These are phyloP conservation scores for Gisinianus flammeolus DNA, from an alignment of 2,888 invertebrate genomes.

Conservation along the genomic window DNA sequence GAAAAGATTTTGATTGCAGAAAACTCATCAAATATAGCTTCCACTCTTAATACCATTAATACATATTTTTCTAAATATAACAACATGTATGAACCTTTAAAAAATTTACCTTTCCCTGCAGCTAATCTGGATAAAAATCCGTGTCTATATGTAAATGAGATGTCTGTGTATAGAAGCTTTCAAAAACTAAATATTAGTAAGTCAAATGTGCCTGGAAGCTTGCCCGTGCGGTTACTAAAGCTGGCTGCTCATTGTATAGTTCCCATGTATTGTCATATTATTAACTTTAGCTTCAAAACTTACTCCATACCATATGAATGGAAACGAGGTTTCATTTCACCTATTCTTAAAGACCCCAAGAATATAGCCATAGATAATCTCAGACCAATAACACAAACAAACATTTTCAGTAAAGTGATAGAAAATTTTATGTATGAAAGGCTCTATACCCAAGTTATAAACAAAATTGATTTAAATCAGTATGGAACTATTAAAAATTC, in stretches of 20 bases:
- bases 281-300: neutral
- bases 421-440: slow-evolving; percentile 17
- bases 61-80: too few relatives aligned
- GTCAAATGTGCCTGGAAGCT: too few relatives aligned
- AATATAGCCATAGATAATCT: neutral
- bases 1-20: too few relatives aligned
- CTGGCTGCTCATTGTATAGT: neutral
- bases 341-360: neutral
- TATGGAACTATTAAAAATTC: slow-evolving; percentile 6
- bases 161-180: too few relatives aligned
- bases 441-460: slow-evolving; percentile 11
- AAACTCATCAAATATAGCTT: too few relatives aligned
- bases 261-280: neutral
- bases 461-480: slow-evolving; percentile 5
- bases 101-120: too few relatives aligned
- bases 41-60: too few relatives aligned
- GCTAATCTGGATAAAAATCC: too few relatives aligned
- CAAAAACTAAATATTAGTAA: too few relatives aligned
- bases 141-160: too few relatives aligned
- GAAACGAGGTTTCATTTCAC: slow-evolving; percentile 20
- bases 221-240: neutral
- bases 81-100: too few relatives aligned
- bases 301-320: neutral
- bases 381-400: slow-evolving; percentile 13
- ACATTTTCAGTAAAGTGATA: slow-evolving; percentile 6